A percentile compares a stretch with the other conserved stretches of the same genome.
Evolutionary conservation across 1,140 invertebrate species (phyloP).

Genomic region (Drosophila nigrodunni): DNA sequence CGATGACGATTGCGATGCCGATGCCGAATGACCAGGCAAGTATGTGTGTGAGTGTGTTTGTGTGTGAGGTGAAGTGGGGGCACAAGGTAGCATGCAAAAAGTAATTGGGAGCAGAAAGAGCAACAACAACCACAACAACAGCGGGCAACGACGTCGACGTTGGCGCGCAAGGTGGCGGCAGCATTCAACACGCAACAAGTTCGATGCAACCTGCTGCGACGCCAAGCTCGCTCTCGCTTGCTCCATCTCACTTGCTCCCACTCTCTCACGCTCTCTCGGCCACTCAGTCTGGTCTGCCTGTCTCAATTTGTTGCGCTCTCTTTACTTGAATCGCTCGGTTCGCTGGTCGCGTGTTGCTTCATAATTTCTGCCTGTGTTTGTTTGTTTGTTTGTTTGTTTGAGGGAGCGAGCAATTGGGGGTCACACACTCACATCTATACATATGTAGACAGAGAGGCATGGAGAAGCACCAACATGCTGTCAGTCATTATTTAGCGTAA

Average conservation of each 20-base stretch:
- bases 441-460: conserved; percentile 11
- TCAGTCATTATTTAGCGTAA: conserved; percentile 80
- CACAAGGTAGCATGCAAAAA: conserved; percentile 80
- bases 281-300: conserved; percentile 11
- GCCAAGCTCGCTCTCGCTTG: conserved; percentile 18
- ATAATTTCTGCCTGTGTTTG: conserved; percentile 60
- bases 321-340: conserved; percentile 59
- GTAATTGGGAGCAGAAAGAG: conserved; percentile 81
- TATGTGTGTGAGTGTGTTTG: conserved; percentile 15
- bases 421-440: conserved; percentile 48
- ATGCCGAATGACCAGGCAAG: conserved; percentile 43
- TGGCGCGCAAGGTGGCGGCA: conserved; percentile 67
- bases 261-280: not conserved
- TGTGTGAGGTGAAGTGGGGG: conserved; percentile 73
- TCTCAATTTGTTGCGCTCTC: conserved; percentile 52
- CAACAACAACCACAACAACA: conserved; percentile 48
- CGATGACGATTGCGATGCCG: conserved; percentile 64
- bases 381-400: conserved; percentile 76
- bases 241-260: conserved; percentile 12
- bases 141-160: conserved; percentile 32
- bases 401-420: conserved; percentile 76
- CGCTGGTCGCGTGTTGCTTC: conserved; percentile 62
- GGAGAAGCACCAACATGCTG: conserved; percentile 71
- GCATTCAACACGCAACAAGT: conserved; percentile 65
- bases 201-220: conserved; percentile 74